Base-by-base conservation (phyloP, 1,140 invertebrate species). In the Aleiodes sp. region DNA sequence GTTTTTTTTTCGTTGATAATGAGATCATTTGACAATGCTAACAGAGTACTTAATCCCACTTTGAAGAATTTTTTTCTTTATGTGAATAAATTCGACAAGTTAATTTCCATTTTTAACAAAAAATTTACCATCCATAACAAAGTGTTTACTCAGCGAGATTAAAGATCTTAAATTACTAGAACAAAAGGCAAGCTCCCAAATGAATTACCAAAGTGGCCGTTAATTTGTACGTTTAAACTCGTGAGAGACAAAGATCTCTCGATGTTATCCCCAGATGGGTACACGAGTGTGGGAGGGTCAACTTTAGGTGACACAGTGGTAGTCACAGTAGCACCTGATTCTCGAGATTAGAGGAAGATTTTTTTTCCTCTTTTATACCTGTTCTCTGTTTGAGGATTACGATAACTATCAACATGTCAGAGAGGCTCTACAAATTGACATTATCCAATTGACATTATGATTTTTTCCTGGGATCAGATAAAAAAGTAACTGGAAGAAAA, bases 311-410 rank as follows among this genome's bases (percentile, higher is more conserved):
- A 74, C 72, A 71, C 59, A 61, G 59, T 4, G 46, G 56, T 60
- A 62, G 60, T 70, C 64, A 78, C 78, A 72, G 79, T 79, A 79
- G 76, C 80, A 76, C 70, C 67, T 75, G 78, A 80, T 76, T 61
- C 26, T 19, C 8, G 65, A 73, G 74, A 77, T 76, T 65, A 52
- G n/a, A 66, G 26, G 65, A 71, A 65, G 52, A 31, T 62, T n/a
- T 16, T 37, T 16, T 59, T 26, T 59, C 56, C 24, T 1, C 31
- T 33, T 33, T 33, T 59, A 29, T 59, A 29, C 28, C 56, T 29
- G 28, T 59, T 43, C 29, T 26, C 12, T 21, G 16, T 33, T 8
- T 19, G 4, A 14, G 73, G 76, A 77, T 79, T 75, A 77, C 77
- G 80, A 83, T 81, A 41, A 28, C 67, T 75, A 79, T 80, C 73